Evolutionary conservation across 2,888 invertebrate species (phyloP), one percentile per base, ranked within the genome.

Genomic region (Drosophila tripunctata): DNA sequence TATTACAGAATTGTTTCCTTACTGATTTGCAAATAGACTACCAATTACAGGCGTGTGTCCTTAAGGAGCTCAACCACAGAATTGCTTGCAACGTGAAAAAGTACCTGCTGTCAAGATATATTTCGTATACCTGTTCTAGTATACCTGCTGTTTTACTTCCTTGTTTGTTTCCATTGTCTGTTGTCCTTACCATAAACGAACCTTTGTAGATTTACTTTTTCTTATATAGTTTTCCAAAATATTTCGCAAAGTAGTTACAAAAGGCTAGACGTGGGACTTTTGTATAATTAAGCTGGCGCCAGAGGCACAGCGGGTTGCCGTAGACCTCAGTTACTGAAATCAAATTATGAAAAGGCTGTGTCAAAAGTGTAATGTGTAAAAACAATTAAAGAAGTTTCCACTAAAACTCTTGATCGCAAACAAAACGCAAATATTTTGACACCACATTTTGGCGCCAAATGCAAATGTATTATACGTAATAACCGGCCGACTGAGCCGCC

Each of bases 221-320:
- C 69, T 66, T 72, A 33, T 47, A 30, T 45, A 35, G 47, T 38
- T 41, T n/a, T 12, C 12, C 36, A 41, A 40, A 47, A 44, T 40
- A 50, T 66, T 70, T 66, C 41, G 67, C 62, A 51, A 64, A 60
- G 30, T 51, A 67, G 44, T 62, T 27, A 60, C 61, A 82, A 75
- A 68, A 55, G 57, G 57, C 57, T 71, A 78, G 68, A 82, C 70
- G 56, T 38, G 43, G 14, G 45, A 65, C 41, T 38, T 64, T 75
- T 67, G 45, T 52, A 66, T 51, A 69, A 72, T 81, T 83, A 63
- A 51, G 44, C 72, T 88, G 83, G 83, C 83, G 83, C 87, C 85
- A 87, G 72, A 35, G 63, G 61, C 77, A 63, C 85, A 72, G 83
- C 67, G 67, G 78, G 83, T 52, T 50, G 12, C 31, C 31, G 12